Evolutionary conservation across 2,888 invertebrate genomes (phyloP).

Genomic region (Leucozona laternaria): DNA sequence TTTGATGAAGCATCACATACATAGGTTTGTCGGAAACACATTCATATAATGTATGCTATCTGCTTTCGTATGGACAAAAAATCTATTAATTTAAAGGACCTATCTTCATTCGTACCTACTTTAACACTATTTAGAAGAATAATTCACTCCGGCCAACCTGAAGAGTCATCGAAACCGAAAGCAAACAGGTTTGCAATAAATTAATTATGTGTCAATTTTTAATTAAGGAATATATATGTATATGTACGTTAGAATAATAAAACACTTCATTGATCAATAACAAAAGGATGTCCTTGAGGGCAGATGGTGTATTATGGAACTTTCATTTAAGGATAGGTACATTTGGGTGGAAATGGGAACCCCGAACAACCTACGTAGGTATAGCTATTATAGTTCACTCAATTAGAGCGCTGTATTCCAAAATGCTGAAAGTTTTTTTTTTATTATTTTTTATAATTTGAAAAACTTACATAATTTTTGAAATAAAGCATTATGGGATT

Average conservation of each 20-base stretch:
- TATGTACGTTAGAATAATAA: neutral
- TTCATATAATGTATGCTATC: neutral
- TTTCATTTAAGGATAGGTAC: too few species aligned
- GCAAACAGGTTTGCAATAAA: neutral
- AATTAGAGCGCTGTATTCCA: too few species aligned
- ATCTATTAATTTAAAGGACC: constrained; percentile 5
- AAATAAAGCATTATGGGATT: too few species aligned
- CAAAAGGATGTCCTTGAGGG: neutral
- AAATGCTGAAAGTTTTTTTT: too few species aligned
- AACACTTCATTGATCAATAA: neutral
- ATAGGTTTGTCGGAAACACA: neutral
- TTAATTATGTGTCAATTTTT: neutral
- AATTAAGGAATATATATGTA: neutral
- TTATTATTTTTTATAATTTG: too few species aligned
- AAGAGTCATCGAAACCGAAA: neutral
- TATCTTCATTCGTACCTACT: neutral
- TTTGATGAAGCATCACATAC: neutral
- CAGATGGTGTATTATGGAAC: neutral
- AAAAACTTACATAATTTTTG: too few species aligned
- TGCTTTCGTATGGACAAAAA: neutral
- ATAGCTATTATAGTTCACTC: too few species aligned
- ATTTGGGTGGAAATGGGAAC: too few species aligned
- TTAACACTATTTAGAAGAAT: neutral
- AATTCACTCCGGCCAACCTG: neutral
- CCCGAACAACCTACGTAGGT: too few species aligned